phyloP scores from a whole-genome alignment of 2,113 vertebrate genomes.

The Cynopterus brachyotis region DNA sequence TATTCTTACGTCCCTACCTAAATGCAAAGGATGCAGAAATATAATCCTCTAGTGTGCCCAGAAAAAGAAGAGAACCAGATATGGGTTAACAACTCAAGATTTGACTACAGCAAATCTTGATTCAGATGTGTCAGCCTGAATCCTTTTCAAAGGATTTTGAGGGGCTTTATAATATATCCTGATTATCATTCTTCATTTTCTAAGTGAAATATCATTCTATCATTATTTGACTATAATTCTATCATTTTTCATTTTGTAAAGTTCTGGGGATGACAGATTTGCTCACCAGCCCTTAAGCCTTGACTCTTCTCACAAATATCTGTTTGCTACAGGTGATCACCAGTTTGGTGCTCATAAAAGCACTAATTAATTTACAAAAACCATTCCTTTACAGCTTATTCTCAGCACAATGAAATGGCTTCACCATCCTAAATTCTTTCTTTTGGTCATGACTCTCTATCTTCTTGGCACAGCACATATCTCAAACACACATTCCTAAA shows the following conservation, averaged over 20 bases:
- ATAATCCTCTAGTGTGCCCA: background rate
- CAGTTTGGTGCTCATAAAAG: background rate
- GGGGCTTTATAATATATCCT: background rate
- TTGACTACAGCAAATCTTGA: background rate
- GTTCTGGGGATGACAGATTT: background rate
- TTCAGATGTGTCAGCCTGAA: background rate
- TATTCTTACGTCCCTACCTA: background rate
- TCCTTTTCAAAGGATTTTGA: background rate
- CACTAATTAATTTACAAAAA: background rate
- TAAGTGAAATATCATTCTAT: background rate
- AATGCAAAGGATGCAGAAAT: background rate
- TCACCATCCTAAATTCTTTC: background rate
- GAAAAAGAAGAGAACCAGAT: background rate
- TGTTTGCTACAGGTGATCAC: background rate
- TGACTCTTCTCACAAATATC: background rate
- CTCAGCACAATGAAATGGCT: background rate
- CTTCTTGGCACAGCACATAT: background rate
- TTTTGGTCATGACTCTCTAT: background rate
- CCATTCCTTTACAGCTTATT: background rate
- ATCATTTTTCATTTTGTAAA: slow-evolving; percentile 17
- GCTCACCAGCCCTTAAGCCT: background rate
- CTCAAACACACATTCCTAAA: background rate
- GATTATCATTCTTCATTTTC: background rate
- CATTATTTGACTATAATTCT: background rate
- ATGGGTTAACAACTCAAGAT: background rate